Evolutionary conservation across 2,113 vertebrate species (phyloP).

Genomic region (Mirounga angustirostris): DNA sequence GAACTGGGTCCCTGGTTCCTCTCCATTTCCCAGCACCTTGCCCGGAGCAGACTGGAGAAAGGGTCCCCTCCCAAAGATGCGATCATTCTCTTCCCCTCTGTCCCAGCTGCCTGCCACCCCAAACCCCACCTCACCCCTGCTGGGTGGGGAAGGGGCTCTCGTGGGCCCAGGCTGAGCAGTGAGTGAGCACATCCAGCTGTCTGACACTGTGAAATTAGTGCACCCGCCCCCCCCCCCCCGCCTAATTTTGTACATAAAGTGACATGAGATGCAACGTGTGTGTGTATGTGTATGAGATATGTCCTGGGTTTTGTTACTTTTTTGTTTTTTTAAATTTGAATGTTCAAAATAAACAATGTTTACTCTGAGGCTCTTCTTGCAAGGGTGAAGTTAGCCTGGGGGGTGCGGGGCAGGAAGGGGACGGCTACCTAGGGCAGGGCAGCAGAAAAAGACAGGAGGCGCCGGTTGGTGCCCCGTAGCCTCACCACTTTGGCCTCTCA

Average conservation of each 20-base stretch:
- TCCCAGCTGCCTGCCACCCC: constrained; percentile 8
- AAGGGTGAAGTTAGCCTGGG: background rate
- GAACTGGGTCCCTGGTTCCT: background rate
- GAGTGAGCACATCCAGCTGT: constrained; percentile 60
- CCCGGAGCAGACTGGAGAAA: background rate
- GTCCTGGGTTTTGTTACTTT: constrained; percentile 77
- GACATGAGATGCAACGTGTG: constrained; percentile 59
- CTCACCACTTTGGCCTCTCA: background rate
- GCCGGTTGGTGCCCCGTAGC: background rate
- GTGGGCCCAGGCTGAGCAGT: constrained; percentile 13
- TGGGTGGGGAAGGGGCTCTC: background rate
- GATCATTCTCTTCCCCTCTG: background rate
- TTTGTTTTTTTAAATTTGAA: constrained; percentile 89
- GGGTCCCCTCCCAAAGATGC: background rate
- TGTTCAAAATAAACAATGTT: constrained; percentile 89
- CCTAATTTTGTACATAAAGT: constrained; percentile 84
- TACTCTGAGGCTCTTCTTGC: constrained; percentile 79
- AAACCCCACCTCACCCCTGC: background rate
- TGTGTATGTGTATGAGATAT: background rate
- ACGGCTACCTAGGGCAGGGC: background rate
- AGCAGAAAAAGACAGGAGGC: background rate
- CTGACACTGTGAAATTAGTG: constrained; percentile 77
- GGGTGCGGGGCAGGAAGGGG: background rate
- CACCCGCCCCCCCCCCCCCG: background rate
- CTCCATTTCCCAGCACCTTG: background rate